These are phyloP conservation scores for Tiliacea aurago DNA, from an alignment of 2,888 invertebrate genomes.

Conservation along the genomic window DNA sequence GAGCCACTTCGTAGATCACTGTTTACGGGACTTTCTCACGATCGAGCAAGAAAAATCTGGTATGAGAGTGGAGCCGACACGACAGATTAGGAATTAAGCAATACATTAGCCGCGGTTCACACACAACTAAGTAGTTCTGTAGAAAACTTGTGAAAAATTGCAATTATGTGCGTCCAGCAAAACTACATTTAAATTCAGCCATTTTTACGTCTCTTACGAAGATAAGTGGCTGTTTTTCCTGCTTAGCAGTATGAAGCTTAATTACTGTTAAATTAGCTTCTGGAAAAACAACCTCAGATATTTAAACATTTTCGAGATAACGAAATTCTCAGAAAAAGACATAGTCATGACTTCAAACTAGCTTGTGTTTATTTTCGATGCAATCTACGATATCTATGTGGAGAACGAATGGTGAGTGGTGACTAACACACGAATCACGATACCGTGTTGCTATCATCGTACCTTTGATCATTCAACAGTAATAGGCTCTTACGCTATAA, in stretches of 20 bases:
- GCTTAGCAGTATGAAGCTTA: slow-evolving; percentile 36
- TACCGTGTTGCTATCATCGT: slow-evolving; percentile 33
- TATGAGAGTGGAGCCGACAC: slow-evolving; percentile 33
- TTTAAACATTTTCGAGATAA: slow-evolving; percentile 45
- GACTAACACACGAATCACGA: slow-evolving; percentile 28
- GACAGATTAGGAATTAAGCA: slow-evolving; percentile 38
- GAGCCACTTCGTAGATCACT: slow-evolving; percentile 46
- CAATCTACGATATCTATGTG: slow-evolving; percentile 37
- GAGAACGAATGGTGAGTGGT: slow-evolving; percentile 20
- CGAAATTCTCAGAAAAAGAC: slow-evolving; percentile 50
- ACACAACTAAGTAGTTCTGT: slow-evolving; percentile 31
- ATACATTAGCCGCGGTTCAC: slow-evolving; percentile 29
- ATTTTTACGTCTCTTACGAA: slow-evolving; percentile 27
- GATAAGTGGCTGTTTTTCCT: slow-evolving; percentile 36
- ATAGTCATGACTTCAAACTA: slow-evolving; percentile 37
- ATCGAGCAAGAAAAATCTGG: slow-evolving; percentile 49
- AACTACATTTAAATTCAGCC: slow-evolving; percentile 16
- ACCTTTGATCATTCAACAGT: slow-evolving; percentile 55
- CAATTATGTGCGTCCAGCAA: slow-evolving; percentile 14
- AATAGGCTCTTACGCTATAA: slow-evolving; percentile 51
- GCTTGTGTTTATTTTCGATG: slow-evolving; percentile 52
- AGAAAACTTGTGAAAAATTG: slow-evolving; percentile 25
- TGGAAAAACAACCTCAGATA: slow-evolving; percentile 29
- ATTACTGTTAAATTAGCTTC: slow-evolving; percentile 43
- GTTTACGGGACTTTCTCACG: slow-evolving; percentile 62